These are phyloP conservation scores for Callocephalon fimbriatum DNA, from an alignment of 2,113 vertebrate species.

Conservation along the genomic window DNA sequence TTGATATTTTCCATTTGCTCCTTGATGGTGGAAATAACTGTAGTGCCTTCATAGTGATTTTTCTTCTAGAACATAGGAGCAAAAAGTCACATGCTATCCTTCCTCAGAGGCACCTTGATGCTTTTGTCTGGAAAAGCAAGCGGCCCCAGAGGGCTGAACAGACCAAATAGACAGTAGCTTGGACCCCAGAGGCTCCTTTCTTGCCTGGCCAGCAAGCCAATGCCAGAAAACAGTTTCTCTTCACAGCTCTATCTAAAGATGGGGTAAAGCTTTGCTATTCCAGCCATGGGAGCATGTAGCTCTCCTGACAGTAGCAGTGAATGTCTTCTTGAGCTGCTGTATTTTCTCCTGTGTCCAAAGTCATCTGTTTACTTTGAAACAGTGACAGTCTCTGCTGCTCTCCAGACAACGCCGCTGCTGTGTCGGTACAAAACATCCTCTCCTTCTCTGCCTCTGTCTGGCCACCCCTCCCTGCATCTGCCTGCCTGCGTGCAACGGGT, in stretches of 20 bases:
- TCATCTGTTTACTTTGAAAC: conserved; percentile 41
- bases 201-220: background rate
- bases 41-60: background rate
- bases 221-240: background rate
- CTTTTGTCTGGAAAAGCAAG: background rate
- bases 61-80: background rate
- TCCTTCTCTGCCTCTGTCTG: background rate
- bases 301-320: fast-evolving
- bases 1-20: background rate
- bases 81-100: background rate
- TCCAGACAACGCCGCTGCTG: background rate
- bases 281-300: background rate
- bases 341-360: background rate
- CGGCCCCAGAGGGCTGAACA: fast-evolving
- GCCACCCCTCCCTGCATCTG: background rate
- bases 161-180: background rate
- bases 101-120: background rate
- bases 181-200: background rate
- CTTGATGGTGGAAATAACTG: background rate
- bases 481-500: background rate
- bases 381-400: background rate
- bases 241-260: background rate
- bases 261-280: background rate
- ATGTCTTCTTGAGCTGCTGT: background rate
- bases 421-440: background rate